These are phyloP conservation scores for Eutolmus rufibarbis DNA, from an alignment of 2,888 invertebrate species.

Conservation along the genomic window DNA sequence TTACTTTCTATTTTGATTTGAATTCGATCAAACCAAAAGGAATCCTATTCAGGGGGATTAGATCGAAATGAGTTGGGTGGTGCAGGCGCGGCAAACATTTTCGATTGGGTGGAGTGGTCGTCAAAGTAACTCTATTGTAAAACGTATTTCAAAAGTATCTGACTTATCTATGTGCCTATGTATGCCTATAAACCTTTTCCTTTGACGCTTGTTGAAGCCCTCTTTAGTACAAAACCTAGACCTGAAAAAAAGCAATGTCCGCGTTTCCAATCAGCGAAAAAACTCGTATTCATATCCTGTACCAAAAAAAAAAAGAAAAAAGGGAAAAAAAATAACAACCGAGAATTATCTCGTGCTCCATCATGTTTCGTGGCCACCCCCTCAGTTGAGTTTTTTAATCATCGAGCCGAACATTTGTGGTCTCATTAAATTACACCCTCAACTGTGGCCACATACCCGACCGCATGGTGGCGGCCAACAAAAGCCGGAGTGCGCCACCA, in stretches of 20 bases:
- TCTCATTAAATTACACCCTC: slow-evolving; percentile 48
- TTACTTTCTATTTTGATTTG: neutral
- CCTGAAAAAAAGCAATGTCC: neutral
- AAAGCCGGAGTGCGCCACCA: slow-evolving; percentile 39
- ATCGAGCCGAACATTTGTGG: slow-evolving; percentile 45
- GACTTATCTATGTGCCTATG: neutral
- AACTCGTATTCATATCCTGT: neutral
- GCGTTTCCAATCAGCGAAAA: neutral
- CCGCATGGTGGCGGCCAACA: slow-evolving; percentile 37
- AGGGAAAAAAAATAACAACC: neutral
- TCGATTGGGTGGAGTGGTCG: neutral
- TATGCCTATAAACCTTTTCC: neutral
- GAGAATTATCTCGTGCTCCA: slow-evolving; percentile 17
- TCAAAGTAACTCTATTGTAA: neutral
- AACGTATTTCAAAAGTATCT: neutral
- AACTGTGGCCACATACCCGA: slow-evolving; percentile 40
- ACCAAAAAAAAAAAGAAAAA: neutral
- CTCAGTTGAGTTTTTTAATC: slow-evolving; percentile 15
- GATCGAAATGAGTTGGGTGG: neutral
- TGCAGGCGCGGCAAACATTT: neutral
- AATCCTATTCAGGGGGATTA: neutral
- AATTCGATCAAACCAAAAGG: neutral
- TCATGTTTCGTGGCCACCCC: slow-evolving; percentile 29
- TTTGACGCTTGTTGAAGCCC: neutral
- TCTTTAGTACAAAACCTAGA: neutral